A percentile compares a stretch with the other conserved stretches of the same genome.
Conservation (phyloP, 2,888 invertebrate species). For the Caradrina clavipalpis region DNA sequence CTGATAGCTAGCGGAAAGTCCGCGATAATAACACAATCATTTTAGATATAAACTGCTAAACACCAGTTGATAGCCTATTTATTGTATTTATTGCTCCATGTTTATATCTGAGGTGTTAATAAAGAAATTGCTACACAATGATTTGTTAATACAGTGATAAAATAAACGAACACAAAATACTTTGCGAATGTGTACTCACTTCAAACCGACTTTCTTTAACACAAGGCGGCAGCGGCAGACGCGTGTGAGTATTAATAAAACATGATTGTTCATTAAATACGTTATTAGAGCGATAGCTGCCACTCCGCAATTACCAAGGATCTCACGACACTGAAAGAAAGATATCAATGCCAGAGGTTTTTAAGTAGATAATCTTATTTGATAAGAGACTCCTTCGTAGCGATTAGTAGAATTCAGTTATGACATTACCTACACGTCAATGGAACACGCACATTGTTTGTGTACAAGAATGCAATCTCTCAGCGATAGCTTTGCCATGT, state of each 20-base stretch:
- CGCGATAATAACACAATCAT: constrained; percentile 48
- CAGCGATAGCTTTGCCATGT: constrained; percentile 15
- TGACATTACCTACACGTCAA: constrained; percentile 56
- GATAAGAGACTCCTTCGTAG: constrained; percentile 81
- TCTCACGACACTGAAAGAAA: constrained; percentile 82
- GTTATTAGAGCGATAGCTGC: constrained; percentile 51
- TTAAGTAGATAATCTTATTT: constrained; percentile 87
- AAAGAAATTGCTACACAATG: constrained; percentile 60
- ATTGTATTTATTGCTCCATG: constrained; percentile 54
- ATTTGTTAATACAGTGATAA: constrained; percentile 51
- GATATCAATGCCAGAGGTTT: constrained; percentile 82
- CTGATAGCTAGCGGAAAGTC: constrained; percentile 25
- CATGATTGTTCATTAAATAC: constrained; percentile 56
- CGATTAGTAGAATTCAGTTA: constrained; percentile 83
- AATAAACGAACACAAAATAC: constrained; percentile 52
- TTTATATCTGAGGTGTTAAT: constrained; percentile 54
- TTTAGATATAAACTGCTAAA: constrained; percentile 46
- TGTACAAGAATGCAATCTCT: constrained; percentile 40
- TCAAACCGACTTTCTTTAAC: constrained; percentile 43
- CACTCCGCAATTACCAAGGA: constrained; percentile 70
- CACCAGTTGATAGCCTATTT: constrained; percentile 55
- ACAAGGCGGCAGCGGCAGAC: constrained; percentile 16
- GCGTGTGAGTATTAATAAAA: constrained; percentile 32
- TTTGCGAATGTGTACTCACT: constrained; percentile 57
- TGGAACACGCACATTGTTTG: constrained; percentile 50